These are phyloP conservation scores for Thymelicus sylvestris DNA, from an alignment of 2,888 invertebrate genomes.

Conservation along the genomic window DNA sequence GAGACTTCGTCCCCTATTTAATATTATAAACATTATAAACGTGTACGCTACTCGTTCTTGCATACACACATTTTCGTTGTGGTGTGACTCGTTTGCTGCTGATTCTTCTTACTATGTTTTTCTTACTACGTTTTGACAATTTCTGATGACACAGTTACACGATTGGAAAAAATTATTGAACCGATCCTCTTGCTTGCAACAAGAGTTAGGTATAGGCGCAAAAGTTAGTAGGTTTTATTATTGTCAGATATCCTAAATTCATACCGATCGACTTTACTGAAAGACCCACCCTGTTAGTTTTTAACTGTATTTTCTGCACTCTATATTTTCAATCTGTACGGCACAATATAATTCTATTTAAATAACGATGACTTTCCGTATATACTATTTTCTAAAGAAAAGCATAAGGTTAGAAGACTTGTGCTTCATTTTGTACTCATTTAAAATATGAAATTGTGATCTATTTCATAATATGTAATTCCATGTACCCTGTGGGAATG, in stretches of 20 bases:
- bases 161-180: conserved; percentile 11
- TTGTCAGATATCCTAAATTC: conserved; percentile 80
- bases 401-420: conserved; percentile 46
- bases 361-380: neutral
- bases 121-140: neutral
- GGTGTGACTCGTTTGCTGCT: conserved; percentile 10
- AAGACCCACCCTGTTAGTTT: conserved; percentile 66
- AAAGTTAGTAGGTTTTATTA: conserved; percentile 68
- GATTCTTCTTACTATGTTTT: too few species aligned
- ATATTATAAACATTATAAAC: conserved; percentile 77
- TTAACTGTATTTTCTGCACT: conserved; percentile 28
- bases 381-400: neutral
- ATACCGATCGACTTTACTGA: conserved; percentile 63
- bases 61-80: conserved; percentile 43
- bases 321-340: neutral
- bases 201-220: conserved; percentile 53
- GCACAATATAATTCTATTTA: neutral
- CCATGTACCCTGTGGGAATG: conserved; percentile 29
- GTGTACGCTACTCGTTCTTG: conserved; percentile 57
- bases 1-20: conserved; percentile 78
- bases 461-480: conserved; percentile 22
- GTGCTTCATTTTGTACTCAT: conserved; percentile 63
- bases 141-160: conserved; percentile 19
- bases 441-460: conserved; percentile 43
- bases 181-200: conserved; percentile 47